A percentile compares a stretch with the other conserved stretches of the same genome.
phyloP scores from a whole-genome alignment of 2,888 invertebrate species.

The Drosophila infuscata region DNA sequence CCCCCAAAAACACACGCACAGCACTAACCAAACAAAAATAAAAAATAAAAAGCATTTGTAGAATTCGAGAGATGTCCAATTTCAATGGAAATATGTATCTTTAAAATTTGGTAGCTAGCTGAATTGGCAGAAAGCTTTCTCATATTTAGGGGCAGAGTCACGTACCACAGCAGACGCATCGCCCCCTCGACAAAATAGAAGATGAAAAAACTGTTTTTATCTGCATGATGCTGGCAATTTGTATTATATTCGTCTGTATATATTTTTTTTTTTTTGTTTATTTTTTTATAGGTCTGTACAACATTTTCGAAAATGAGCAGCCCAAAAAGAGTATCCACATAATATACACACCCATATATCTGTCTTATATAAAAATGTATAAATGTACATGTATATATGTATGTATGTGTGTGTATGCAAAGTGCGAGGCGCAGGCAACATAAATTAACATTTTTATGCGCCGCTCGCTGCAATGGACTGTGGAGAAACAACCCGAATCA shows the following conservation, averaged over 20 bases:
- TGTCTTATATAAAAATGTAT: constrained; percentile 21
- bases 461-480: constrained; percentile 74
- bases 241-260: constrained; percentile 30
- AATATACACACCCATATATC: constrained; percentile 25
- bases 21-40: background rate
- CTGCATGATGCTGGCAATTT: constrained; percentile 52
- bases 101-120: constrained; percentile 26
- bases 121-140: constrained; percentile 49
- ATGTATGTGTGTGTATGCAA: constrained; percentile 57
- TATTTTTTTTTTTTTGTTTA: background rate
- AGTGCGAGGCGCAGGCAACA: constrained; percentile 70
- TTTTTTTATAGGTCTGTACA: constrained; percentile 31
- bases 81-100: constrained; percentile 25
- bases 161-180: constrained; percentile 54
- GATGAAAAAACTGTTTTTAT: constrained; percentile 50
- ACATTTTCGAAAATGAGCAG: constrained; percentile 57
- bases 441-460: constrained; percentile 80
- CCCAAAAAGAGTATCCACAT: constrained; percentile 26
- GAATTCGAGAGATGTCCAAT: constrained; percentile 5
- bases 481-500: constrained; percentile 17
- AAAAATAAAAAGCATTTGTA: background rate
- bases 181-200: constrained; percentile 20
- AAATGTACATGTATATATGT: constrained; percentile 4
- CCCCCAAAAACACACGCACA: background rate
- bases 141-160: constrained; percentile 64